Evolutionary conservation across 2,113 vertebrate genomes (phyloP).

Genomic region (Microtus oregoni): DNA sequence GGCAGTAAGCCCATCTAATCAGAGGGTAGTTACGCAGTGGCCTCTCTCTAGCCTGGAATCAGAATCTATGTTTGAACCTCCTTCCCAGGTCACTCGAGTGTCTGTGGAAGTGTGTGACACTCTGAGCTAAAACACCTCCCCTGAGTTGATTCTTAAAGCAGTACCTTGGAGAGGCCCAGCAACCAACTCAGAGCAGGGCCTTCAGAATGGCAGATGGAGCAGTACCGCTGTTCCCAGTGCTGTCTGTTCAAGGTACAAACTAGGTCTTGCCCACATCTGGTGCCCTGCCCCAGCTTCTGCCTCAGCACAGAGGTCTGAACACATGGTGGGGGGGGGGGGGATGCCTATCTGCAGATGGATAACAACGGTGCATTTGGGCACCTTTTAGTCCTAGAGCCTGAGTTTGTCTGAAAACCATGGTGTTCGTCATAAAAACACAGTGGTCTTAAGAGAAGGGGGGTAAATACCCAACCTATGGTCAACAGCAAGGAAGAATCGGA

Average conservation of each 20-base stretch:
- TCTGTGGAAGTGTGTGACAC: background rate
- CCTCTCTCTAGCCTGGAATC: background rate
- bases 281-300: background rate
- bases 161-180: background rate
- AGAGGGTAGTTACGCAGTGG: background rate
- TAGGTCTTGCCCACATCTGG: background rate
- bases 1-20: background rate
- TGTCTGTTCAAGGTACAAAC: background rate
- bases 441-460: background rate
- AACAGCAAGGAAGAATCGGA: background rate
- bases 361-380: background rate
- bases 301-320: background rate
- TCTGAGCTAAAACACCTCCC: background rate
- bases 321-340: background rate
- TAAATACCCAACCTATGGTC: background rate
- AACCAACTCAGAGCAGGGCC: background rate
- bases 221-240: background rate
- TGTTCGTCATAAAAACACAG: background rate
- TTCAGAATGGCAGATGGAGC: background rate
- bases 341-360: background rate
- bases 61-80: background rate
- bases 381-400: background rate
- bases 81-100: background rate
- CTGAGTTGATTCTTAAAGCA: background rate
- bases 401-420: background rate